Percentiles rank a stretch among this genome's conserved stretches.
These are phyloP conservation scores for Netelia virgata DNA, from an alignment of 2,888 invertebrate species.

Conservation along the genomic window DNA sequence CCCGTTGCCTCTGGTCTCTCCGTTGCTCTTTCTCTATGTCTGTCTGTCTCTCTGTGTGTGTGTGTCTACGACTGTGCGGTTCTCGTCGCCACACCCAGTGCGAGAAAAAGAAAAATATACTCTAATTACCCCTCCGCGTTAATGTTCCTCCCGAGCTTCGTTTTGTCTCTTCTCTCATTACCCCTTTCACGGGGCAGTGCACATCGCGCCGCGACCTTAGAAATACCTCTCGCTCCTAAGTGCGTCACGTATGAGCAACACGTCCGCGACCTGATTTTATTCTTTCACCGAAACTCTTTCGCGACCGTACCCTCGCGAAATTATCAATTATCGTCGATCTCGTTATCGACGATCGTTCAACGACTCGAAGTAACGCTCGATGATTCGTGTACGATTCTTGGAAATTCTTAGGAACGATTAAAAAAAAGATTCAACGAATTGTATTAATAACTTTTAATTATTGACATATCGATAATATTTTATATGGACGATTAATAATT, in stretches of 20 bases:
- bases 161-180: conserved; percentile 68
- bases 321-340: not conserved
- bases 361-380: not conserved
- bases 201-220: conserved; percentile 63
- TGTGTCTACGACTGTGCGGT: conserved; percentile 54
- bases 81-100: conserved; percentile 70
- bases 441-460: not conserved
- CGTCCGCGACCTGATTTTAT: conserved; percentile 38
- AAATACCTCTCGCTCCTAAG: conserved; percentile 47
- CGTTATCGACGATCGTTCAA: not conserved
- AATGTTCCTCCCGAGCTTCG: conserved; percentile 46
- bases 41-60: conserved; percentile 18
- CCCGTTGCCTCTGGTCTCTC: conserved; percentile 27
- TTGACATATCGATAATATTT: not conserved
- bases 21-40: not conserved
- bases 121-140: conserved; percentile 69
- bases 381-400: not conserved
- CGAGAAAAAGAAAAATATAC: conserved; percentile 67
- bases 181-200: conserved; percentile 64
- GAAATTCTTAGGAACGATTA: not conserved
- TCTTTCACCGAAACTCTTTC: conserved; percentile 12
- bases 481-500: not conserved
- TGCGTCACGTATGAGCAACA: conserved; percentile 48
- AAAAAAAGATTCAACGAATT: not conserved
- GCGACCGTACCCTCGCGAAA: not conserved